Conservation (phyloP, 1,140 invertebrate species). For the Bombyx mori region DNA sequence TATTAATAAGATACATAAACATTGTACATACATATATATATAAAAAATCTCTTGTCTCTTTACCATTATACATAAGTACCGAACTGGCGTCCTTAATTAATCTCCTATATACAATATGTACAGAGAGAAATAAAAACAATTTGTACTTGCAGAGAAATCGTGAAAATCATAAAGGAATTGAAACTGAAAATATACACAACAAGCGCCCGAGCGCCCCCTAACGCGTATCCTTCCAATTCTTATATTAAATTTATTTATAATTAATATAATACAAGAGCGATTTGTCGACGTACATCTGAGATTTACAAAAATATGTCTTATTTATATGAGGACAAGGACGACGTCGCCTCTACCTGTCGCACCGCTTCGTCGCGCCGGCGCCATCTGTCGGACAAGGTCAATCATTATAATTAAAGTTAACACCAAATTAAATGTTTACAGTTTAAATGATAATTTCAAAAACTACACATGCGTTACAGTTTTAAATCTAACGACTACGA, state of each 20-base stretch:
- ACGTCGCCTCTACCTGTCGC: constrained; percentile 42
- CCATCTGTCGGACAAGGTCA: constrained; percentile 21
- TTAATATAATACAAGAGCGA: constrained; percentile 34
- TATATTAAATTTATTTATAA: constrained; percentile 18
- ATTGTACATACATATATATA: constrained; percentile 48
- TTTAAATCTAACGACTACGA: too few relatives aligned
- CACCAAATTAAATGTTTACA: too few relatives aligned
- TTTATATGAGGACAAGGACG: constrained; percentile 13
- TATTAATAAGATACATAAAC: constrained; percentile 47
- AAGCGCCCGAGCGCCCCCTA: constrained; percentile 15
- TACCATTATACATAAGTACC: constrained; percentile 46
- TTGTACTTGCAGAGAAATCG: constrained; percentile 67
- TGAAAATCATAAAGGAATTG: constrained; percentile 29
- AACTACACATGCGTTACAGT: too few relatives aligned
- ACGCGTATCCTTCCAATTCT: constrained; percentile 17
- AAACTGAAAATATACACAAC: constrained; percentile 43
- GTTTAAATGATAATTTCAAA: too few relatives aligned
- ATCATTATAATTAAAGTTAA: too few relatives aligned
- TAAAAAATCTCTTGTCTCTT: constrained; percentile 41
- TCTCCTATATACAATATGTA: constrained; percentile 64
- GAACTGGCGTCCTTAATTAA: constrained; percentile 24
- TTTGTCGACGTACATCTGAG: constrained; percentile 24
- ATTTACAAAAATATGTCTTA: constrained; percentile 49
- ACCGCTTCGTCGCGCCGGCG: constrained; percentile 28
- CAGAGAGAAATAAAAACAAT: constrained; percentile 67